Evolutionary conservation across 2,113 vertebrate species (phyloP).

Genomic region (Pardalotus punctatus): DNA sequence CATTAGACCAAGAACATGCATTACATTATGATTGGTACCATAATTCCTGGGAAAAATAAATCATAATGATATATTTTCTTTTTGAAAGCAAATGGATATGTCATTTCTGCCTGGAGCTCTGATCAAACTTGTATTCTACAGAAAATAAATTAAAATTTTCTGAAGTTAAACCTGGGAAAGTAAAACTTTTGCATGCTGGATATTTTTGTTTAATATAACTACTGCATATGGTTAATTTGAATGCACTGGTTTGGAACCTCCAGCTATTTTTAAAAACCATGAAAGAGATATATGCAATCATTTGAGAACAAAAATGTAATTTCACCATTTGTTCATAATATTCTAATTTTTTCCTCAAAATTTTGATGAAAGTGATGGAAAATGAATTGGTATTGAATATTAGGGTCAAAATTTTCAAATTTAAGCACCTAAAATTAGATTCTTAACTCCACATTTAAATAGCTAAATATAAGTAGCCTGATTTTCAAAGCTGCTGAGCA

Average conservation of each 20-base stretch:
- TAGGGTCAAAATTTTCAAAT: background rate
- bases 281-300: background rate
- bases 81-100: background rate
- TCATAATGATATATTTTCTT: background rate
- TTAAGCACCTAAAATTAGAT: background rate
- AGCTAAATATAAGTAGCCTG: constrained; percentile 37
- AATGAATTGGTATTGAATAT: background rate
- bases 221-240: background rate
- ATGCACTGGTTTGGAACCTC: background rate
- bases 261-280: background rate
- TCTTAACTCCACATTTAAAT: background rate
- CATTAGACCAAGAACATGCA: background rate
- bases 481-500: constrained; percentile 44
- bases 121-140: background rate
- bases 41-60: background rate
- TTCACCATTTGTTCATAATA: background rate
- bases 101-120: background rate
- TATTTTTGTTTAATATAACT: background rate
- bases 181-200: background rate
- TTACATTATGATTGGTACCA: background rate
- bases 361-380: background rate
- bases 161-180: background rate
- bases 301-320: background rate
- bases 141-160: background rate
- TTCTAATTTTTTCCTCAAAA: background rate